Evolutionary conservation across 2,888 invertebrate genomes (phyloP).

Genomic region (Acanthoscelides obtectus): DNA sequence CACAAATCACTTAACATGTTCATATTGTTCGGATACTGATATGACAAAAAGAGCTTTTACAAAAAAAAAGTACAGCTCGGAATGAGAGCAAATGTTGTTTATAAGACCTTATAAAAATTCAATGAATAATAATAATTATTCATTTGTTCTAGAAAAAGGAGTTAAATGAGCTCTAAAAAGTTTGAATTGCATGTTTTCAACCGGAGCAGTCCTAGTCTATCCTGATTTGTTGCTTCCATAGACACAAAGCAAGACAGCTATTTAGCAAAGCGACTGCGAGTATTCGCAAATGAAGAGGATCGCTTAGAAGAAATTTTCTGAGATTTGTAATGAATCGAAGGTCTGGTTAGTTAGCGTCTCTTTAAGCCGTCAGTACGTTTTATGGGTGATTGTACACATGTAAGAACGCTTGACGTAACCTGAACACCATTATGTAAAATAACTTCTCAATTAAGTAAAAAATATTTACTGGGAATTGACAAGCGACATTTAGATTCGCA

Average conservation of each 20-base stretch:
- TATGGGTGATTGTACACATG: slow-evolving; percentile 14
- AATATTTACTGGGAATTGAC: slow-evolving; percentile 30
- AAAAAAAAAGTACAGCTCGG: too few relatives aligned
- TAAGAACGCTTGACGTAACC: slow-evolving; percentile 21
- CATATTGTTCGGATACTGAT: too few relatives aligned
- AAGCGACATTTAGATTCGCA: slow-evolving; percentile 34
- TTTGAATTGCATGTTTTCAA: too few relatives aligned
- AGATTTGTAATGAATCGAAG: neutral
- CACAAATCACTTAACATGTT: too few relatives aligned
- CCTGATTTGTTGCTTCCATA: too few relatives aligned
- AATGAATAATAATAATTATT: too few relatives aligned
- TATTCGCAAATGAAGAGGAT: neutral
- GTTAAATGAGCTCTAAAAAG: too few relatives aligned
- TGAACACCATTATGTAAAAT: slow-evolving; percentile 33
- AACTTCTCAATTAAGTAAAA: slow-evolving; percentile 34
- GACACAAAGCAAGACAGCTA: neutral
- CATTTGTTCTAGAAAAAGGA: too few relatives aligned
- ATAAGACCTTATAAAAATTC: too few relatives aligned
- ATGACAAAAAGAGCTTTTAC: too few relatives aligned
- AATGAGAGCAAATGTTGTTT: too few relatives aligned
- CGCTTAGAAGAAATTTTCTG: neutral
- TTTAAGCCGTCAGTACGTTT: slow-evolving; percentile 14
- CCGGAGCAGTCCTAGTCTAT: too few relatives aligned
- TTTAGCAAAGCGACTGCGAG: neutral
- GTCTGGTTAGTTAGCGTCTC: slow-evolving; percentile 10